Evolutionary conservation across 2,888 invertebrate species (phyloP), one percentile per base, ranked within the genome.

Genomic region (Gastracanthus pulcherrimus): DNA sequence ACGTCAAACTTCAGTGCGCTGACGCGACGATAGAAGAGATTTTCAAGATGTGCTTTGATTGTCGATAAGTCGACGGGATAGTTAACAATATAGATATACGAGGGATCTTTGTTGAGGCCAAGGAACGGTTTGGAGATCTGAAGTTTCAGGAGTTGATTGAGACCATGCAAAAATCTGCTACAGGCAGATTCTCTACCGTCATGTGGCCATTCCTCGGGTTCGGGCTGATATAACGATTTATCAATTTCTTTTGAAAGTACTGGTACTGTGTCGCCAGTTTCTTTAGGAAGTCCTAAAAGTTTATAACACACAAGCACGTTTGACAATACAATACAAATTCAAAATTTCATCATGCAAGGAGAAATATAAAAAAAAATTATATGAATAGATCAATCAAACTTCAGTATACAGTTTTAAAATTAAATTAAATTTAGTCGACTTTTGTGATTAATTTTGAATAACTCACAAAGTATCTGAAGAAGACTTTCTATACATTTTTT

Each of bases 101-200:
- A 93, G 0, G 98, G 98, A 93, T 98, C 99, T 75, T 93, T 94
- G 91, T 96, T 96, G 82, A 98, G 94, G 92, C 98, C 98, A 29
- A 99, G 99, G 93, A 99, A 99, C 3, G 97, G 96, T 92, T 98
- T 98, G 0, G 98, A 98, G 72, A 96, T 96, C 0, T 97, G 95
- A 76, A 98, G 93, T 75, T 95, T 94, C 98, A 98, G 98, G 77
- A 97, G 95, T 87, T 94, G 93, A 83, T 95, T 95, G 31, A 97
- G 89, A 0, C 96, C 95, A 62, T 93, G 92, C 38, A 95, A 93
- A 66, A 97, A 95, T 78, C 96, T 93, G 77, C 93, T 94, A 89
- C 95, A 96, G 19, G 97, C 96, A 1, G 93, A 2, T 7, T 48
- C 94, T 84, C 96, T 95, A n/a, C 96, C 94, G 88, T 96, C 96